A percentile compares a stretch with the other conserved stretches of the same genome.
phyloP scores from a whole-genome alignment of 2,113 vertebrate genomes.

The Bubalus kerabau region DNA sequence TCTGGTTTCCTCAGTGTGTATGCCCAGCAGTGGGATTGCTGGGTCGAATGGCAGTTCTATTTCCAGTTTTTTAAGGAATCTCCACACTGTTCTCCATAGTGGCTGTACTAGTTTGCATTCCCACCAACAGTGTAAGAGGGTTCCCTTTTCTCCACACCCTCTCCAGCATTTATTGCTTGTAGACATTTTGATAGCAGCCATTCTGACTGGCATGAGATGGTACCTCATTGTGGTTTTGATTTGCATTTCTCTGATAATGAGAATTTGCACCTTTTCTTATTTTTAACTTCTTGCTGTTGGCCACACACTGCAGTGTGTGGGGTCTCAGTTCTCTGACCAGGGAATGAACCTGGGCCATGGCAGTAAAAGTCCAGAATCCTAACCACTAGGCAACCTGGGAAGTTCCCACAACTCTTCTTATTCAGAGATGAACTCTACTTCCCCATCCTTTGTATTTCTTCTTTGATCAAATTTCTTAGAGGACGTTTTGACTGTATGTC shows the following conservation, averaged over 20 bases:
- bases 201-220: not conserved
- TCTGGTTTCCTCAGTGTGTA: not conserved
- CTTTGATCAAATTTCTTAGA: not conserved
- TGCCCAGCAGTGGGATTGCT: not conserved
- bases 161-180: not conserved
- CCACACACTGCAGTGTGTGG: not conserved
- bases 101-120: not conserved
- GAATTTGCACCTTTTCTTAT: not conserved
- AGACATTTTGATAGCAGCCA: not conserved
- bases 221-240: not conserved
- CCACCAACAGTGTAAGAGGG: not conserved
- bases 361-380: not conserved
- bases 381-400: not conserved
- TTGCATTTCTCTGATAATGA: not conserved
- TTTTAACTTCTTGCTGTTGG: not conserved
- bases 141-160: not conserved
- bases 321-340: not conserved
- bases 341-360: not conserved
- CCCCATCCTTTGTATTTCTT: not conserved
- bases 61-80: not conserved
- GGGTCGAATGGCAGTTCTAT: rapidly evolving
- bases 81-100: not conserved
- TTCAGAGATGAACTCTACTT: not conserved
- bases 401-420: not conserved
- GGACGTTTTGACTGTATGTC: not conserved